Evolutionary conservation across 2,797 vertebrate genomes (phyloP), one percentile per base, ranked within the genome.

Genomic region (Halcyon chelicuti): DNA sequence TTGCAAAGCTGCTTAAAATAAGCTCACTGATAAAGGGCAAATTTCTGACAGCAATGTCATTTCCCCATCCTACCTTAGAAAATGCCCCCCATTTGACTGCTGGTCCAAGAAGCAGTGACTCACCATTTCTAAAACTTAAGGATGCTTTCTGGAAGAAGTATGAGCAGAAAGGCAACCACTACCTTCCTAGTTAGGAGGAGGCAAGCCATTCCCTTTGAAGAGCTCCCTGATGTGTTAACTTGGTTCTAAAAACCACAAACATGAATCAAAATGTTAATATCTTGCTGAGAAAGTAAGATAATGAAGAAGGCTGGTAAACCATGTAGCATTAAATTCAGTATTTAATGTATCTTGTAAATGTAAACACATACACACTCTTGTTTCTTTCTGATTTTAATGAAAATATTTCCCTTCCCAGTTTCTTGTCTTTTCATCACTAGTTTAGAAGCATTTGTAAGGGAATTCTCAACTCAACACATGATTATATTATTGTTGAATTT

Each of bases 1-100:
- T 49, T 88, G 66, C 66, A 86, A 75, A 72, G 54, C 70, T 90
- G 66, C 62, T 84, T 81, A 90, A 92, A 94, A 65, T 44, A 33
- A 88, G 31, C 25, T 58, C 17, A 14, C 29, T 47, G 31, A 72
- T 78, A 93, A 54, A 86, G 44, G 57, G 65, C 4, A 21, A 73
- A 73, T 66, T 88, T 39, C 54, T 81, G 58, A 47, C 26, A 95
- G 71, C 17, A 67, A 39, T 37, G 28, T 25, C 21, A 65, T 89
- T 82, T 86, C 44, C 40, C 25, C 57, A 71, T 39, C 28, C 28
- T 62, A 14, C 47, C 52, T 87, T n/a, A 88, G 49, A n/a, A 86
- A 88, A 80, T 8, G 22, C 7, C 7, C 15, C 33, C 37, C 44
- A 61, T 91, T 85, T 62, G 25, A 65, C 31, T 57, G n/a, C 5